Base-by-base conservation (phyloP, 2,888 invertebrate species). In the Lithophane leautieri region DNA sequence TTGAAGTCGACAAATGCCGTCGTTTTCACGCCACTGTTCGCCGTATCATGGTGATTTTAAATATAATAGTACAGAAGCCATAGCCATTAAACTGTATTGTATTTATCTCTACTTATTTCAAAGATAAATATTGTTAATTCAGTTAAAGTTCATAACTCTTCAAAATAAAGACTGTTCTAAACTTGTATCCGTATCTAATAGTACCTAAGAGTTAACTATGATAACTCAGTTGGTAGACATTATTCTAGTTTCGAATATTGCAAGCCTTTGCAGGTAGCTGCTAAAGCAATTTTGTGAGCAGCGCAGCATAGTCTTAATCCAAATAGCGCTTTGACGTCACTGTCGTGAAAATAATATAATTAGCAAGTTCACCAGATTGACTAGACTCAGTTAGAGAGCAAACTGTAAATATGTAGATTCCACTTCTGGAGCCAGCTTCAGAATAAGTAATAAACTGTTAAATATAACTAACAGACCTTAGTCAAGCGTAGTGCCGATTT, bases 351-450 rank as follows among this genome's bases (percentile, higher is more conserved):
- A 70, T 73, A 67, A 68, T 58, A 40, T 75, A 67, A 73, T 82
- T 76, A 71, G 50, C 52, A 68, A 82, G 72, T 76, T 82, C 14
- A n/a, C 66, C 62, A 50, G 54, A 73, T 70, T 61, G 44, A 72
- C 65, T 54, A 12, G 50, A 61, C 34, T 66, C 44, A 40, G 25
- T 66, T 47, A 12, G 34, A 52, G n/a, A 67, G 16, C 52, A 67
- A 52, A 58, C 40, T 58, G 25, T 42, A 70, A 77, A 63, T 81
- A 50, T 77, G 67, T 28, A 66, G 72, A 70, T 77, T 81, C n/a
- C 12, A 54, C 34, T 58, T 52, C 58, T 28, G 50, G 50, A 50
- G 69, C 2, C n/a, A 65, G 60, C 54, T 68, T 65, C 66, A 54
- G 52, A 58, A 62, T 67, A 62, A 62, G 62, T 62, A 50, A 34